phyloP scores from a whole-genome alignment of 2,113 vertebrate species.

The Callorhinus ursinus region DNA sequence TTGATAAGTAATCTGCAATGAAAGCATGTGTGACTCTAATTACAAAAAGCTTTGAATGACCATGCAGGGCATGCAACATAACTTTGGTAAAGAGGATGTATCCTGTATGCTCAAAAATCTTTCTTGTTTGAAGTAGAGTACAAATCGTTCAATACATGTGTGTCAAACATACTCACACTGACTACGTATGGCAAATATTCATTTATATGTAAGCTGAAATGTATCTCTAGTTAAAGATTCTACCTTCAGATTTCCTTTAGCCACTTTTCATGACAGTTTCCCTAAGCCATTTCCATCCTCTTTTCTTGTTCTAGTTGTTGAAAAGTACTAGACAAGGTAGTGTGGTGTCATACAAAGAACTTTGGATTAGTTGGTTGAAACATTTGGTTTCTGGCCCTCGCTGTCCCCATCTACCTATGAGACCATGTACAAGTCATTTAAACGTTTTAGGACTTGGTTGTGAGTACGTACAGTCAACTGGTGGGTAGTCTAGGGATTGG shows the following conservation, averaged over 20 bases:
- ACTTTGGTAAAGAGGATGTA: neutral
- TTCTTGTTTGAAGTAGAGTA: neutral
- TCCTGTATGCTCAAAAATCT: neutral
- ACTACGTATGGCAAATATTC: neutral
- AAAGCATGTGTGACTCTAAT: slow-evolving; percentile 33
- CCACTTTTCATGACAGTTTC: neutral
- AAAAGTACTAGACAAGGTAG: neutral
- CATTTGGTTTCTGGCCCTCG: neutral
- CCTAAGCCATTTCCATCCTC: neutral
- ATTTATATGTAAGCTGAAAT: neutral
- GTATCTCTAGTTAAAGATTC: neutral
- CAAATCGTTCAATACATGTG: neutral
- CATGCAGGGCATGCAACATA: neutral
- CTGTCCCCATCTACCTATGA: neutral
- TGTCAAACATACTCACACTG: neutral
- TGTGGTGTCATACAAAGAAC: neutral
- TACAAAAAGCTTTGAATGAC: slow-evolving; percentile 34
- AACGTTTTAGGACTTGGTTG: neutral
- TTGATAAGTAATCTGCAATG: slow-evolving; percentile 46
- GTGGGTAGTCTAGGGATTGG: neutral
- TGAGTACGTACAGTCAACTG: neutral
- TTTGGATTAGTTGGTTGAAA: slow-evolving; percentile 26
- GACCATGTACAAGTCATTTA: neutral
- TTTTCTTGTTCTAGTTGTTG: slow-evolving; percentile 19
- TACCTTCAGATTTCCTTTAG: neutral